Evolutionary conservation across 2,888 invertebrate genomes (phyloP), one percentile per base, ranked within the genome.

Genomic region (Diaprepes abbreviatus): DNA sequence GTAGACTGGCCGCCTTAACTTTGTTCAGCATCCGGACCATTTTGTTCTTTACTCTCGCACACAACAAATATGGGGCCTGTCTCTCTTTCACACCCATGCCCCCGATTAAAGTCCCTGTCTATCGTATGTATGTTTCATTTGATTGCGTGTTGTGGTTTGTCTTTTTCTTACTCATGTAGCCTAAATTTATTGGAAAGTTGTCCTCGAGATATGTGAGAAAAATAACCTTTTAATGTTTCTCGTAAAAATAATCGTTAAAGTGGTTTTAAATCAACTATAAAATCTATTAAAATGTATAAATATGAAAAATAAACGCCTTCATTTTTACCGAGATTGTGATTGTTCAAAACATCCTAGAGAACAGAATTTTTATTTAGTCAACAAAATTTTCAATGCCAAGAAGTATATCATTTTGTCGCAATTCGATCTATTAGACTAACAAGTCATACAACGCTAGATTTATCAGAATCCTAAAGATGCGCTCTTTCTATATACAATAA

Each of bases 11-110:
- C 62, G 50, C 48, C 24, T 50, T 50, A 62, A 38, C 52, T 50
- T 36, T 19, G 52, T 14, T 28, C 69, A 69, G 69, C 69, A 64
- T 69, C 64, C 69, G 69, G 64, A 65, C 69, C 69, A 43, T 38
- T 64, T 50, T 43, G 6, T 24, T n/a, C 59, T 64, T 59, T 40
- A 33, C 24, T 59, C 31, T 52, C 0, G n/a, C 36, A 50, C 48
- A 55, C 12, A 12, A 17, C 7, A 16, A 35, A 24, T 19, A 43
- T 35, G n/a, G n/a, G n/a, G 9, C 5, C 14, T 19, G 6, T 35
- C 38, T 54, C 17, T 64, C 31, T 38, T 14, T n/a, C 14, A 24
- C 21, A n/a, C 7, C 2, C 28, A 50, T 28, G 48, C 3, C 48
- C 48, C 5, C 28, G 9, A 14, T 50, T 14, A 50, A 50, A 14